Evolutionary conservation across 1,140 invertebrate species (phyloP).

Genomic region (Drosophila nebulosa): DNA sequence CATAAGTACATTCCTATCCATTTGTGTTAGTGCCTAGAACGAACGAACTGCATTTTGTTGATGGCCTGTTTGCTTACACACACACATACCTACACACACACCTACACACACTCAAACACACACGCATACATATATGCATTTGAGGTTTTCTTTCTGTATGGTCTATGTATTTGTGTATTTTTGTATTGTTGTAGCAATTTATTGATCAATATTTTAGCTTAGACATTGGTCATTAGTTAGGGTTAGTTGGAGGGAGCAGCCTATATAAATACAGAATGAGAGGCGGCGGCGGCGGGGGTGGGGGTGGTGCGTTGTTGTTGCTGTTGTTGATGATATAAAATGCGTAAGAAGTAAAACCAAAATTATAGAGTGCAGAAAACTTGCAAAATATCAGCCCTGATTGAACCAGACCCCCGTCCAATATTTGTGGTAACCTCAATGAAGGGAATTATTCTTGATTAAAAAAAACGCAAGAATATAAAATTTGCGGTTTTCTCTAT

Average conservation of each 20-base stretch:
- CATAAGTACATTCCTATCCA: not conserved
- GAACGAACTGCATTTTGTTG: slow-evolving; percentile 35
- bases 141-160: slow-evolving; percentile 7
- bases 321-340: not conserved
- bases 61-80: slow-evolving; percentile 26
- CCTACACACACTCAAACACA: not conserved
- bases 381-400: not conserved
- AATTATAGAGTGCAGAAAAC: slow-evolving; percentile 7
- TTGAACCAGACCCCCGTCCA: not conserved
- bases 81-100: slow-evolving; percentile 7
- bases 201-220: slow-evolving; percentile 70
- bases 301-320: not conserved
- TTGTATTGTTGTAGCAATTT: slow-evolving; percentile 54
- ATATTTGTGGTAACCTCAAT: not conserved
- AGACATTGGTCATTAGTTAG: slow-evolving; percentile 63
- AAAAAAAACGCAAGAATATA: not conserved
- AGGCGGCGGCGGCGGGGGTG: not conserved
- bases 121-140: slow-evolving; percentile 2
- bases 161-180: slow-evolving; percentile 10
- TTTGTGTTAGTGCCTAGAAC: not conserved
- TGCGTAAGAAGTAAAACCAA: slow-evolving; percentile 10
- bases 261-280: not conserved
- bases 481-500: not conserved
- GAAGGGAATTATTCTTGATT: not conserved
- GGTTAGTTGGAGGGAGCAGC: slow-evolving; percentile 21